Conservation (phyloP, 2,888 invertebrate species). For the Drosophila parthenogenetica region DNA sequence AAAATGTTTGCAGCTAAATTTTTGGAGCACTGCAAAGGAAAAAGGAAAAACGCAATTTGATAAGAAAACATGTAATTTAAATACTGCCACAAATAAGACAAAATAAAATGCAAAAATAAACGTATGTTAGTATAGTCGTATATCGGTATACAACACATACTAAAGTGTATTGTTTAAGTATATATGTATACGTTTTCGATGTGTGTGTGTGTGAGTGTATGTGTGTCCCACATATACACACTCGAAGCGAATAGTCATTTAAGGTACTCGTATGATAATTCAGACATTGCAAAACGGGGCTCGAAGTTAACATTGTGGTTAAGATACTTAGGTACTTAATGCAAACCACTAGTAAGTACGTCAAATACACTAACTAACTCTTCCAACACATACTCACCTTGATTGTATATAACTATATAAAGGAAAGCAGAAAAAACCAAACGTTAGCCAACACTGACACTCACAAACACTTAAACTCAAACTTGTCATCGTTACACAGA, state of each 20-base stretch:
- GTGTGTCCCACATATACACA: constrained; percentile 11
- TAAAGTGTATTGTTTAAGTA: constrained; percentile 18
- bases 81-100: constrained; percentile 82
- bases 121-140: constrained; percentile 25
- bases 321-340: constrained; percentile 63
- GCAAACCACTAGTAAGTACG: constrained; percentile 47
- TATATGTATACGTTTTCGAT: constrained; percentile 37
- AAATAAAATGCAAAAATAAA: constrained; percentile 63
- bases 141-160: constrained; percentile 31
- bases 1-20: constrained; percentile 17
- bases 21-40: constrained; percentile 28
- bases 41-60: constrained; percentile 28
- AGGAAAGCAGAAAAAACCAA: background rate
- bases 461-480: constrained; percentile 20
- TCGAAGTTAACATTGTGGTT: constrained; percentile 85
- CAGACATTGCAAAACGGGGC: constrained; percentile 74
- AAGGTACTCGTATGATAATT: constrained; percentile 64
- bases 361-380: constrained; percentile 14
- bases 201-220: constrained; percentile 43
- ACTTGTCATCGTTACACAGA: constrained; percentile 23
- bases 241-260: constrained; percentile 51
- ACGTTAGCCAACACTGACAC: constrained; percentile 37
- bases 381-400: constrained; percentile 50
- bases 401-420: constrained; percentile 34
- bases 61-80: constrained; percentile 74